Evolutionary conservation across 2,888 invertebrate species (phyloP), one percentile per base, ranked within the genome.

Genomic region (Harpagoxenus sublaevis): DNA sequence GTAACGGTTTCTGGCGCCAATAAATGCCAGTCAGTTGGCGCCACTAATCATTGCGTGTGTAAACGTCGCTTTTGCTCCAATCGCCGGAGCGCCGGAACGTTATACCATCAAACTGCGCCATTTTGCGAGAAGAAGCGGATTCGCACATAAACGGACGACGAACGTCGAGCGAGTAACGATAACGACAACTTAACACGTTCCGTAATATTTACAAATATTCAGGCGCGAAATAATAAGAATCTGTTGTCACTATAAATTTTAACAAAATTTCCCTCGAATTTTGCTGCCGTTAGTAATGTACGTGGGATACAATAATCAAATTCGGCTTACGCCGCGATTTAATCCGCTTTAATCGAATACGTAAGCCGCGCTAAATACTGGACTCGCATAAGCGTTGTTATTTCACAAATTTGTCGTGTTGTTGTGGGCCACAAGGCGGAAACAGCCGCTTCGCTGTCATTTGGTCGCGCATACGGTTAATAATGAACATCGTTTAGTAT

Each of bases 331-430:
- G 8, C 53, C 39, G 31, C 31, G 55, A 66, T 71, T 79, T 79
- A 79, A 79, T 79, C 57, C 79, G 48, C 35, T 79, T 57, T 68
- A 60, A 79, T 79, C 18, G 35, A 70, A 60, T 10, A 9, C 6
- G 4, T 10, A 45, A 5, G 8, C 4, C 9, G 45, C 15, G 51
- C 23, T 63, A 75, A 63, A 63, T 35, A 9, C 15, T 12, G 6
- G 51, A 51, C 51, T 51, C 74, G 28, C 12, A n/a, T 9, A n/a
- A 63, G 42, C 28, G 15, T 35, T 35, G 35, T 79, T 71, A 79
- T 70, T 70, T 57, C 57, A 35, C 55, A 70, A 68, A 57, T 70
- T 68, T 70, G 35, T 70, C 62, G 23, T 48, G 23, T 48, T 57
- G 57, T 60, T 60, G 42, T 10, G 3, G 28, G 9, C 42, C 42